Conservation (phyloP, 1,140 invertebrate genomes). For the Pseudobourletiella spinata region DNA sequence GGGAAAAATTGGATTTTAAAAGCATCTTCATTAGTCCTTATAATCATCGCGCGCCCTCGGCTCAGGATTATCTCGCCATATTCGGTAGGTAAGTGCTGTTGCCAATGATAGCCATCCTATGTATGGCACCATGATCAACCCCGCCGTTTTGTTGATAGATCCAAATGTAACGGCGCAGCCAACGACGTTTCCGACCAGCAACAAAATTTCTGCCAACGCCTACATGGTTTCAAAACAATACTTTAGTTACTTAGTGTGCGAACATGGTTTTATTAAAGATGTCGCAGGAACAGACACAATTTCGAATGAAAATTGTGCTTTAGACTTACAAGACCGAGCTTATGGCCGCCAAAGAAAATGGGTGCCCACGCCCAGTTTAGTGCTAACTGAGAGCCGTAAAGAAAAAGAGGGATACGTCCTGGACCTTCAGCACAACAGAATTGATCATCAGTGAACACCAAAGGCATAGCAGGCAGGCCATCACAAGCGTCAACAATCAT, state of each 20-base stretch:
- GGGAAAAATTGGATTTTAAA: no score
- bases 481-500: no score
- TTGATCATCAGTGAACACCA: no score
- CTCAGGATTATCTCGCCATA: slow-evolving; percentile 58
- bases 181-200: slow-evolving; percentile 53
- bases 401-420: slow-evolving; percentile 54
- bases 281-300: no score
- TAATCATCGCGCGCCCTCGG: no score
- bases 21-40: no score
- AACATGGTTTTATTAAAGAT: no score
- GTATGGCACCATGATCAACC: slow-evolving; percentile 65
- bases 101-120: slow-evolving; percentile 67
- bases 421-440: no score
- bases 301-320: no score
- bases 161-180: slow-evolving; percentile 57
- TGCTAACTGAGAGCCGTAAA: slow-evolving; percentile 65
- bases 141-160: slow-evolving; percentile 57
- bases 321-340: slow-evolving; percentile 58
- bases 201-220: slow-evolving; percentile 60
- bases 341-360: slow-evolving; percentile 68
- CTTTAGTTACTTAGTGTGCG: no score
- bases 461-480: no score
- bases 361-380: slow-evolving; percentile 82
- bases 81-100: slow-evolving; percentile 52
- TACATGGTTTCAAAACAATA: slow-evolving; percentile 45